Percentiles rank a stretch among this genome's conserved stretches.
Evolutionary conservation across 2,888 invertebrate genomes (phyloP).

Genomic region (Nyleta sp.): DNA sequence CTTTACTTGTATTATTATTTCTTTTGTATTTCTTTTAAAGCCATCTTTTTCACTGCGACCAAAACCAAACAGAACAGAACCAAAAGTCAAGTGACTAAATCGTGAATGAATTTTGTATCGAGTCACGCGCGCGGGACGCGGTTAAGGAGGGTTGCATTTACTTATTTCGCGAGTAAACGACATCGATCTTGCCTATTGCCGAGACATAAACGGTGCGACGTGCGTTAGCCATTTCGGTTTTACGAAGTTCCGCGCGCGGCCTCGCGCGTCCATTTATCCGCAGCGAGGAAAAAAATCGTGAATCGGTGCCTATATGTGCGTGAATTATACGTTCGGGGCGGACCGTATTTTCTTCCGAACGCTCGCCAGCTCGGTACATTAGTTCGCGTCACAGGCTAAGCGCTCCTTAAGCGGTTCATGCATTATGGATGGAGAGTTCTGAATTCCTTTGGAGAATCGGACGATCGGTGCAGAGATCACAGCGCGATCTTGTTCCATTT

Average conservation of each 20-base stretch:
- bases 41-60: too few species aligned
- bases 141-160: slow-evolving; percentile 52
- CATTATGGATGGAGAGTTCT: slow-evolving; percentile 78
- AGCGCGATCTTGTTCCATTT: slow-evolving; percentile 62
- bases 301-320: slow-evolving; percentile 52
- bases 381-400: slow-evolving; percentile 74
- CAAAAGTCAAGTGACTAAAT: slow-evolving; percentile 27
- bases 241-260: slow-evolving; percentile 69
- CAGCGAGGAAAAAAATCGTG: slow-evolving; percentile 13
- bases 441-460: slow-evolving; percentile 70
- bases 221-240: slow-evolving; percentile 69
- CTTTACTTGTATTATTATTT: too few species aligned
- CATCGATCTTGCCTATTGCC: slow-evolving; percentile 73
- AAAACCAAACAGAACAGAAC: background rate
- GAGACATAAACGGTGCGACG: slow-evolving; percentile 46
- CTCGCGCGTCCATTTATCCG: slow-evolving; percentile 37
- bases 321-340: slow-evolving; percentile 53
- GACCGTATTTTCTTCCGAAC: slow-evolving; percentile 70
- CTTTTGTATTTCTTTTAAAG: too few species aligned
- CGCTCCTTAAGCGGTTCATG: slow-evolving; percentile 78
- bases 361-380: slow-evolving; percentile 72
- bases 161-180: slow-evolving; percentile 64
- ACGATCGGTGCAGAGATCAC: slow-evolving; percentile 56
- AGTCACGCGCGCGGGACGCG: slow-evolving; percentile 49
- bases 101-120: slow-evolving; percentile 41